Base-by-base conservation (phyloP, 23 tunicate genomes). In the Trididemnum miniatum region DNA sequence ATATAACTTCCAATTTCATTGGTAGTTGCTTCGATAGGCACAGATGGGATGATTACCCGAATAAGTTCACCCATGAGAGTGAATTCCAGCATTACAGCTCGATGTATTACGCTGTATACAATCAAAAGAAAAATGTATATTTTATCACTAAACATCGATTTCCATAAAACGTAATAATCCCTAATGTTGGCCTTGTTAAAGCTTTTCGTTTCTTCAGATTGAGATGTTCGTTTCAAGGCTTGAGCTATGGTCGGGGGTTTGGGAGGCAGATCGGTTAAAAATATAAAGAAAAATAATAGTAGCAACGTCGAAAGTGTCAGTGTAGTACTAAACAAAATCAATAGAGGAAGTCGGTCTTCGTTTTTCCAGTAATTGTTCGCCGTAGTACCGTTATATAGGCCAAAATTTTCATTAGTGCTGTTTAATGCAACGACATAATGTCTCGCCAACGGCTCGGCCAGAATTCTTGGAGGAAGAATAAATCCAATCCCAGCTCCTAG, bases 221-320 rank as follows among this genome's bases (percentile, higher is more conserved):
- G 67, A 5, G 67, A 62, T 7, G 12, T 44, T 2, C 79, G 79
- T 39, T 74, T 74, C 59, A 74, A 20, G 20, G 79, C 79, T 74
- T 74, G 79, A 37, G 79, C 79, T 2, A 74, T 39, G 12, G 79
- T 74, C 24, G 79, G 79, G 9, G 79, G 59, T 74, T 74, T 74
- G 18, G 59, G 59, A 40, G 79, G 79, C 9, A 74, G 27, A 26
- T 74, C 79, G 26, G 79, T 40, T 12, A 74, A 25, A 40, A 36
- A 74, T 20, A 74, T 74, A 29, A 37, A 24, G 20, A 74, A 40
- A 39, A 74, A 74, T 9, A 74, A 12, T 9, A 26, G 18, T 3
- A 74, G 79, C 3, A 74, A 20, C 20, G 59, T 27, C 31, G 79
- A 9, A 2, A 74, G 18, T n/a, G 29, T 59, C 22, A 74, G 31